Percentiles rank a stretch among this genome's conserved stretches.
Conservation (phyloP, 2,797 vertebrate species). For the Acestrorhynchus altus region DNA sequence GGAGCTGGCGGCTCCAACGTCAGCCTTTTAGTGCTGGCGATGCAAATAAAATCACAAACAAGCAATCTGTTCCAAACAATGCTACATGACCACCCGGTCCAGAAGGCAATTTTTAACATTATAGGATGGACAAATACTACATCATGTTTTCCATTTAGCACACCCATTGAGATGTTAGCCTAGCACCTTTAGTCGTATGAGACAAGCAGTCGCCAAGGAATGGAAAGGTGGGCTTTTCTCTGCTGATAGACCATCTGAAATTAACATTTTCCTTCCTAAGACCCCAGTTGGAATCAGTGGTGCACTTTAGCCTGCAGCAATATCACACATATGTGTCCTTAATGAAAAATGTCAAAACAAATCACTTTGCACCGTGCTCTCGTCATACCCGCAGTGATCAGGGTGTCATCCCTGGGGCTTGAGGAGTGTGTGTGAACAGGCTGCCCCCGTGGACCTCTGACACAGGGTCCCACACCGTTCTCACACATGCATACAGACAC, state of each 20-base stretch:
- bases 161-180: conserved; percentile 15
- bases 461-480: conserved; percentile 63
- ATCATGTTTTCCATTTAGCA: conserved; percentile 37
- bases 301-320: conserved; percentile 38
- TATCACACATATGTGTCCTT: conserved; percentile 46
- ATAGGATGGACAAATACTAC: not conserved
- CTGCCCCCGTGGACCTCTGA: conserved; percentile 80
- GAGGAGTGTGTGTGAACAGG: conserved; percentile 76
- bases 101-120: conserved; percentile 13
- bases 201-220: not conserved
- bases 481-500: conserved; percentile 55
- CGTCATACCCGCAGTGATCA: conserved; percentile 30
- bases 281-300: conserved; percentile 23
- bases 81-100: not conserved
- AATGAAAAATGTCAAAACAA: conserved; percentile 57
- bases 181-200: not conserved
- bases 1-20: conserved; percentile 37
- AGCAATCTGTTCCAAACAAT: conserved; percentile 35
- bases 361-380: conserved; percentile 50
- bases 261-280: conserved; percentile 39
- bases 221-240: not conserved
- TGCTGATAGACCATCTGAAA: conserved; percentile 41
- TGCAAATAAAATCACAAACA: conserved; percentile 46
- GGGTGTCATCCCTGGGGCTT: conserved; percentile 52
- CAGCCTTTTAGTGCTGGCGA: conserved; percentile 29